Conservation (phyloP, 2,113 vertebrate genomes). For the Corydoras maculifer region DNA sequence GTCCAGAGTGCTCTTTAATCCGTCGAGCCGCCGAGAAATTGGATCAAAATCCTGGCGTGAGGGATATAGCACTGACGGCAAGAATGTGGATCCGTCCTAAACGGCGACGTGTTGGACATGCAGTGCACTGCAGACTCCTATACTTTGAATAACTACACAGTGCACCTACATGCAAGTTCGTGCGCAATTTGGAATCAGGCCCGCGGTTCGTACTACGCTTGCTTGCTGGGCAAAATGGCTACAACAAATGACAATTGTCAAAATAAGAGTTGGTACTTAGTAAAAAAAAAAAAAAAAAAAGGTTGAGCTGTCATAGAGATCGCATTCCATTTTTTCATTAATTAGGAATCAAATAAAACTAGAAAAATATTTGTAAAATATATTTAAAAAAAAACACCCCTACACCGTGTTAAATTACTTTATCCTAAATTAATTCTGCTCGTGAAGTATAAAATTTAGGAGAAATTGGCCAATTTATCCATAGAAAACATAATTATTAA, state of each 20-base stretch:
- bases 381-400: too few relatives aligned
- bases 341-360: too few relatives aligned
- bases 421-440: too few relatives aligned
- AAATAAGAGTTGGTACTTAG: neutral
- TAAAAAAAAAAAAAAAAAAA: too few relatives aligned
- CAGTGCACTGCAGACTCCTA: neutral
- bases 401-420: too few relatives aligned
- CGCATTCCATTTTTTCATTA: too few relatives aligned
- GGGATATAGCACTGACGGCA: neutral
- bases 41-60: neutral
- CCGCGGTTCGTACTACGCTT: neutral
- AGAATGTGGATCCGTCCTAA: neutral
- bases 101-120: neutral
- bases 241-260: neutral
- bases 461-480: too few relatives aligned
- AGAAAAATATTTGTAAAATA: too few relatives aligned
- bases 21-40: constrained; percentile 2
- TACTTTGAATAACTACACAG: neutral
- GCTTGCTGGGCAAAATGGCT: neutral
- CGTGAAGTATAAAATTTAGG: too few relatives aligned
- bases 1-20: constrained; percentile 26
- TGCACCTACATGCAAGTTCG: neutral
- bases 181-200: neutral
- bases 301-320: too few relatives aligned
- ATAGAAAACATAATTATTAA: too few relatives aligned